Percentiles rank a stretch among this genome's conserved stretches.
Conservation (phyloP, 2,797 vertebrate species). For the Silurus lanzhouensis region DNA sequence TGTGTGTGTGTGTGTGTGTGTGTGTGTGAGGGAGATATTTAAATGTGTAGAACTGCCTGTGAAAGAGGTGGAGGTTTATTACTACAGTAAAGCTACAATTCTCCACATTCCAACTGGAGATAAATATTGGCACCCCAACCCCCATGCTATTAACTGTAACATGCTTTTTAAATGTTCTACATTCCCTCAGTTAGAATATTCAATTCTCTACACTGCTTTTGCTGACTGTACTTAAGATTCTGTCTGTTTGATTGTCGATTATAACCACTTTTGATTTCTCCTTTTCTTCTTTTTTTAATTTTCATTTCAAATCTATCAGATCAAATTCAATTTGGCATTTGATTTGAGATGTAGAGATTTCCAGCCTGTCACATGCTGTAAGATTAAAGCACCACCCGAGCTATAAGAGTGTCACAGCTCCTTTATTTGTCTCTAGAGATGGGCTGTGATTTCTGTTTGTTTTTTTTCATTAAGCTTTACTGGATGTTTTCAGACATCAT, state of each 20-base stretch:
- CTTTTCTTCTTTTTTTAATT: constrained; percentile 48
- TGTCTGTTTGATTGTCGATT: constrained; percentile 49
- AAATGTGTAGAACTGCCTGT: background rate
- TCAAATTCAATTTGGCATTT: constrained; percentile 60
- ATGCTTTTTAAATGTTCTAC: too few species aligned
- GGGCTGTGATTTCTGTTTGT: background rate
- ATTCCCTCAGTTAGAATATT: background rate
- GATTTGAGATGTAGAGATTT: constrained; percentile 55
- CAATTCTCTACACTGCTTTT: background rate
- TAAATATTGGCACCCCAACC: background rate
- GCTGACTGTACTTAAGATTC: background rate
- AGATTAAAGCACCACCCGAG: constrained; percentile 46
- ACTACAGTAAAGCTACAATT: background rate
- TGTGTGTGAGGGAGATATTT: background rate
- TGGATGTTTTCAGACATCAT: background rate
- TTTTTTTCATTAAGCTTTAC: background rate
- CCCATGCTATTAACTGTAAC: background rate
- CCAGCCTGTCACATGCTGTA: constrained; percentile 55
- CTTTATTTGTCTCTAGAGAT: constrained; percentile 48
- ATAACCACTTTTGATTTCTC: constrained; percentile 43
- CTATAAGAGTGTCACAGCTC: constrained; percentile 53
- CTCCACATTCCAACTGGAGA: background rate
- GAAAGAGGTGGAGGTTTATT: background rate
- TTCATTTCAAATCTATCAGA: constrained; percentile 62
- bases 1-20: background rate